Percentiles rank a stretch among this genome's conserved stretches.
Conservation (phyloP, 2,888 invertebrate species). For the Tenthredo amoena region DNA sequence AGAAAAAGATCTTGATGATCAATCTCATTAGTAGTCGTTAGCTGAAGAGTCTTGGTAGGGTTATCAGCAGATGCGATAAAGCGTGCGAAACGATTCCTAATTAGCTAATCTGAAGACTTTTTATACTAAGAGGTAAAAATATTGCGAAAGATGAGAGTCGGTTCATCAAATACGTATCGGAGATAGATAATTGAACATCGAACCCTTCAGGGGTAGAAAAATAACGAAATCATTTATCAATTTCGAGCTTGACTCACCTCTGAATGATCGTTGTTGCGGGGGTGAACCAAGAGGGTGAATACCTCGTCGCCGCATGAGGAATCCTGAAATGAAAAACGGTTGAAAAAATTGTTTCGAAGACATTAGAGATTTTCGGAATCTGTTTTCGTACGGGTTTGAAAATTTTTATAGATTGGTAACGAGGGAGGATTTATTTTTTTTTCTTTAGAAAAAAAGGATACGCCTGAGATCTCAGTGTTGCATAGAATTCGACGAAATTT, state of each 20-base stretch:
- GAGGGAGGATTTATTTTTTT: background rate
- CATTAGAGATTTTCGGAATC: background rate
- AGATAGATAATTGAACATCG: background rate
- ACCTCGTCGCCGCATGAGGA: slow-evolving; percentile 72
- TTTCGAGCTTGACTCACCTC: slow-evolving; percentile 37
- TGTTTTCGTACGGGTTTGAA: too few species aligned
- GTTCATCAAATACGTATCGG: background rate
- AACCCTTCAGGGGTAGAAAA: background rate
- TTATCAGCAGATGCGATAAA: background rate
- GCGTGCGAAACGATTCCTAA: background rate
- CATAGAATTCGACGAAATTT: background rate
- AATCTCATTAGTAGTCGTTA: slow-evolving; percentile 51
- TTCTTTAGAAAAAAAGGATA: background rate
- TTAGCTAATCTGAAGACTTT: background rate
- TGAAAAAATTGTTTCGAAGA: background rate
- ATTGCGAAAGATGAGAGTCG: background rate
- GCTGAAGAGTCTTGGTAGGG: background rate
- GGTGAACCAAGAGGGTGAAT: slow-evolving; percentile 65
- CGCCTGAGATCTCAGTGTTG: background rate
- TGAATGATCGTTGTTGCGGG: slow-evolving; percentile 51
- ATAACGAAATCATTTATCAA: background rate
- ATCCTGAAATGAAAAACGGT: slow-evolving; percentile 64
- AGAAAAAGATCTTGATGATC: slow-evolving; percentile 41
- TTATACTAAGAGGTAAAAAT: background rate
- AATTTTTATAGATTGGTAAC: background rate